Evolutionary conservation across 1,140 invertebrate species (phyloP), one percentile per base, ranked within the genome.

Genomic region (Zaprionus inermis): DNA sequence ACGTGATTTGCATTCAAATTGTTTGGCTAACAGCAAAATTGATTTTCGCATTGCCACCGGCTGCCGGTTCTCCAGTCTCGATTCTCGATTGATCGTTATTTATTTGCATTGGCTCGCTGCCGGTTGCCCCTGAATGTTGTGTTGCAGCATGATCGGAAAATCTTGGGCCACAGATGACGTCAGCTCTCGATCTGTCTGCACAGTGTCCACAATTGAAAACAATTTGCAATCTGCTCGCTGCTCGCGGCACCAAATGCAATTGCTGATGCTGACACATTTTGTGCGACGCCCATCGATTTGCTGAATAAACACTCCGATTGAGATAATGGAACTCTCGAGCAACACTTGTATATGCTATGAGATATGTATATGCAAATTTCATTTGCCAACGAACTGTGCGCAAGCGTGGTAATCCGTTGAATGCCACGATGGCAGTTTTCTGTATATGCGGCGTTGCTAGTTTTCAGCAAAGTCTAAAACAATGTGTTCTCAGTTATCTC

Each of bases 151-250:
- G 38, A 72, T 44, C 71, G 65, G 49, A 58, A 73, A 59, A 38
- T 64, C 60, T 54, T 64, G 20, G 18, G n/a, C 49, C 56, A 34
- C 49, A 54, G 14, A 32, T 88, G 84, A 88, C 83, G 83, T 88
- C 83, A 88, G 70, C 79, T 32, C 52, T 57, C 51, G 65, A 55
- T 55, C 64, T 54, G 55, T 69, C 69, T 81, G 63, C 65, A 60
- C 71, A 72, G 41, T 81, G 74, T 72, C 66, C 65, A 89, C 83
- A 88, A 88, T 88, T 89, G 78, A 89, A 83, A 79, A 71, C 80
- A 88, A 88, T 86, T 86, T 86, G 68, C 78, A 68, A 52, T 63
- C 78, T 71, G 55, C 30, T 41, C 36, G 16, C 30, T 6, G 28
- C 55, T 36, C 34, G 18, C 9, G 41, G 61, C 51, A 66, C 32